Evolutionary conservation across 2,113 vertebrate species (phyloP), one percentile per base, ranked within the genome.

Genomic region (Atlantisia rogersi): DNA sequence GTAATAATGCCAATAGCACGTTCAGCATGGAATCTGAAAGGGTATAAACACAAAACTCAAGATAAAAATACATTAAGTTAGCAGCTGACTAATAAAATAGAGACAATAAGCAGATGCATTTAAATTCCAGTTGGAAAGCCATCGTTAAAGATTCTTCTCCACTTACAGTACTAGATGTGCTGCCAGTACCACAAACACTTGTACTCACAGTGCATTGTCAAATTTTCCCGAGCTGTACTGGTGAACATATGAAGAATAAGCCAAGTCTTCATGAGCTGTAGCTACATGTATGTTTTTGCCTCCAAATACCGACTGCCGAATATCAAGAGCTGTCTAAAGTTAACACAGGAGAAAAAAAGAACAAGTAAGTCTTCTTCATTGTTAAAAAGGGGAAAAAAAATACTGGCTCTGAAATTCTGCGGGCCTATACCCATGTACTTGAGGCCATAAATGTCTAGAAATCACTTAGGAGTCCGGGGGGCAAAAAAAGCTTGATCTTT

Each of bases 221-320:
- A 99, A 99, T 75, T 99, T 99, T 78, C 99, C 99, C 97, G 99
- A 99, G 97, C 99, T 99, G 97, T 99, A 99, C 97, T 99, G 99
- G 98, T 99, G 99, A 92, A 99, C 99, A 1, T 99, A 99, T 1
- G 99, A 99, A 29, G 99, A 99, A 85, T 99, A 99, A 18, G 99
- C 99, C 96, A 99, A 97, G 94, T 99, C 99, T 97, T 99, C 99
- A 40, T 99, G 99, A 73, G 99, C 99, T 50, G 99, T 99, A 71
- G 99, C 99, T 90, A 99, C 99, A 2, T 99, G 99, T 95, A 99
- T 99, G 96, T 99, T 99, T 98, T 99, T 99, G 73, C 99, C 99
- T 79, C 99, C 99, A 90, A 99, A 99, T 18, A 99, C 99, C 4
- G 99, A 99, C 98, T 99, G 99, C 96, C 99, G 98, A 96, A 99